Evolutionary conservation across 2,888 invertebrate species (phyloP).

Genomic region (Resseliella maxima): DNA sequence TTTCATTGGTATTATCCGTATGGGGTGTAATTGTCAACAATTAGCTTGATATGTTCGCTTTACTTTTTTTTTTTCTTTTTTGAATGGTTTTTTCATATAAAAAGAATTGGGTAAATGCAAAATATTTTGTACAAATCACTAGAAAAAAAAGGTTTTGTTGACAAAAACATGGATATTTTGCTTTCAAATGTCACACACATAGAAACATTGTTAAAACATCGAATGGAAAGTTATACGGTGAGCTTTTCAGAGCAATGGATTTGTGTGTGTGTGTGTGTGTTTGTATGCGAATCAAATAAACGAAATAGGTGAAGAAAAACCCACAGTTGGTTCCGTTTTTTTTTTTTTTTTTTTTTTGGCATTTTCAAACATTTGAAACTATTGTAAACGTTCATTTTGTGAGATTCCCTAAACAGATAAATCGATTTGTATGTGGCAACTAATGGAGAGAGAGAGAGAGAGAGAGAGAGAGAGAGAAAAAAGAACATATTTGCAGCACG

Average conservation of each 20-base stretch:
- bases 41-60: too few species aligned
- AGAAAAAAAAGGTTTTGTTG: too few species aligned
- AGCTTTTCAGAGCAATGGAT: too few species aligned
- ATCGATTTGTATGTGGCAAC: constrained; percentile 26
- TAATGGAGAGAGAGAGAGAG: not conserved
- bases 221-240: too few species aligned
- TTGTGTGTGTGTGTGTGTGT: too few species aligned
- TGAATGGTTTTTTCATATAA: not conserved
- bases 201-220: too few species aligned
- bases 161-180: too few species aligned
- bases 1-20: too few species aligned
- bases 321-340: not conserved
- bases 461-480: not conserved
- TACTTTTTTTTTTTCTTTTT: not conserved
- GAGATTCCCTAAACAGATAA: constrained; percentile 7
- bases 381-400: constrained; percentile 16
- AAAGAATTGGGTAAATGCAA: not conserved
- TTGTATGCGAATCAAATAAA: too few species aligned
- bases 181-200: too few species aligned
- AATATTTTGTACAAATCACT: too few species aligned
- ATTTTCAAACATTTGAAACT: not conserved
- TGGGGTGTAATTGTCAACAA: too few species aligned
- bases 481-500: not conserved
- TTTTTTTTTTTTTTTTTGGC: not conserved
- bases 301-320: not conserved